These are phyloP conservation scores for Archaeoteleia sp. DNA, from an alignment of 2,888 invertebrate species.

Conservation along the genomic window DNA sequence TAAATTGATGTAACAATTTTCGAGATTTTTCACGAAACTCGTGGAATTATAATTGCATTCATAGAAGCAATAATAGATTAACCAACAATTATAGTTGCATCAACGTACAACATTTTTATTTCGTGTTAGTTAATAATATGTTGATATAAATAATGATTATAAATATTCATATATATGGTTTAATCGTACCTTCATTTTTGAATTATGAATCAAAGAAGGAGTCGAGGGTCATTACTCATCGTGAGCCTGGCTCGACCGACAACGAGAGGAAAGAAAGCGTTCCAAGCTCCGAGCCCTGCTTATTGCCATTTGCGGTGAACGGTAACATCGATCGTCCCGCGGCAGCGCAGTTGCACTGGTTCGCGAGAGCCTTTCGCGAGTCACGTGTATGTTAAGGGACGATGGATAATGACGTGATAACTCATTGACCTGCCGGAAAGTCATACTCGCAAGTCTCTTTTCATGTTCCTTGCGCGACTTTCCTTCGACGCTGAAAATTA, in stretches of 20 bases:
- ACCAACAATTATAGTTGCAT: no score
- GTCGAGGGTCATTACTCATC: slow-evolving; percentile 10
- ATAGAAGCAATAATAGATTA: no score
- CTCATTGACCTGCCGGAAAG: slow-evolving; percentile 40
- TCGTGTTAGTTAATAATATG: no score
- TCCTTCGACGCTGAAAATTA: neutral
- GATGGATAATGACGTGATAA: slow-evolving; percentile 34
- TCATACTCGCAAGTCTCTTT: slow-evolving; percentile 12
- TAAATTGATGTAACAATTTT: no score
- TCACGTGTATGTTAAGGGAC: slow-evolving; percentile 17
- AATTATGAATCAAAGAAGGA: neutral
- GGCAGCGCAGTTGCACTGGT: slow-evolving; percentile 10
- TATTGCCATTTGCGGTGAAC: slow-evolving; percentile 20
- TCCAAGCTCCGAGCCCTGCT: neutral
- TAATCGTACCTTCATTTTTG: no score
- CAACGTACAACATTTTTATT: no score
- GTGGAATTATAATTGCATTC: no score
- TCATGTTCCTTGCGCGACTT: slow-evolving; percentile 12
- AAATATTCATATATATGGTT: no score
- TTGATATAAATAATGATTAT: no score
- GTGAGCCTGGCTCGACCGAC: neutral
- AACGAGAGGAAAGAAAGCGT: slow-evolving; percentile 1
- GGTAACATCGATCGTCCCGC: slow-evolving; percentile 9
- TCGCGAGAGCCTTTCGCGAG: slow-evolving; percentile 3
- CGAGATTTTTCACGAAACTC: no score